Conservation (phyloP, 2,113 vertebrate genomes). For the Pelobates fuscus region DNA sequence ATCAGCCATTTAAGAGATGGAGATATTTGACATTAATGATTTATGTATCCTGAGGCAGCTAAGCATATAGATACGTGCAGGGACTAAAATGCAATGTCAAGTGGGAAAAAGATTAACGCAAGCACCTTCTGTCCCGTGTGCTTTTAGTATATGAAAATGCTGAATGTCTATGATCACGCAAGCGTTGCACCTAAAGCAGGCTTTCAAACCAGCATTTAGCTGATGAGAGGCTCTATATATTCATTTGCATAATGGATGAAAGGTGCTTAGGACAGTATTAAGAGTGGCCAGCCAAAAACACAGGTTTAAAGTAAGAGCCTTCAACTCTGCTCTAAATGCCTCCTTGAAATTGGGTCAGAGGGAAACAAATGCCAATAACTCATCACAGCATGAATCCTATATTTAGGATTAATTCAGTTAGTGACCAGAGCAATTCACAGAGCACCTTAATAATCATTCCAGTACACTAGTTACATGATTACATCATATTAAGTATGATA, state of each 20-base stretch:
- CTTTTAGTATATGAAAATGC: not conserved
- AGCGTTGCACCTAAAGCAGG: not conserved
- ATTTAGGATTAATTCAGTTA: too few species aligned
- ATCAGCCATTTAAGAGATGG: constrained; percentile 63
- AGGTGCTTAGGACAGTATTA: not conserved
- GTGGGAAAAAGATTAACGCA: constrained; percentile 7
- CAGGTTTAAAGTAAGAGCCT: too few species aligned
- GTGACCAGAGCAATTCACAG: too few species aligned
- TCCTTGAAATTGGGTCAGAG: too few species aligned
- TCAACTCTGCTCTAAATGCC: too few species aligned
- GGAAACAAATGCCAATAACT: too few species aligned
- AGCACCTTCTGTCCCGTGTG: constrained; percentile 16
- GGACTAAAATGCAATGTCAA: constrained; percentile 54
- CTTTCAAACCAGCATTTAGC: constrained; percentile 24
- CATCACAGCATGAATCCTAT: too few species aligned
- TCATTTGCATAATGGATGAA: not conserved
- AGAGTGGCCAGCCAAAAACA: too few species aligned
- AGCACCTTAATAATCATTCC: too few species aligned
- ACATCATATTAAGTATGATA: too few species aligned
- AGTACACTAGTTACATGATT: too few species aligned
- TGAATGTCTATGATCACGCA: not conserved
- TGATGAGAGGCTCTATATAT: constrained; percentile 3
- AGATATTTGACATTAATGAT: constrained; percentile 64
- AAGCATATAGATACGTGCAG: constrained; percentile 58
- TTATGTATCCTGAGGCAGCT: constrained; percentile 62